phyloP scores from a whole-genome alignment of 2,113 vertebrate genomes.

The Osmerus eperlanus region DNA sequence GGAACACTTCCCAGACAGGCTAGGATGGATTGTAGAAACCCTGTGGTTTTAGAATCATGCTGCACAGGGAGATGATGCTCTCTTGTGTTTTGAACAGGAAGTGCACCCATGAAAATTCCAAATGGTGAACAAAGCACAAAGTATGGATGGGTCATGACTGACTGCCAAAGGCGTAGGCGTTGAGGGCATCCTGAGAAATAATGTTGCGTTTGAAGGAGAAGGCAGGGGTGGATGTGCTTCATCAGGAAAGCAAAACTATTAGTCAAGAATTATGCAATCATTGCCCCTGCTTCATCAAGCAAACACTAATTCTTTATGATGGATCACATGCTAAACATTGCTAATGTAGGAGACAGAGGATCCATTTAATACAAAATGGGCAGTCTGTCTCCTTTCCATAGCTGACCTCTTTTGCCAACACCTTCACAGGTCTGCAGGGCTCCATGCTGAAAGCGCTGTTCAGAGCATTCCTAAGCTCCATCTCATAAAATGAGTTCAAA shows the following conservation, averaged over 20 bases:
- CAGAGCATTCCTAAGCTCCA: too few species aligned
- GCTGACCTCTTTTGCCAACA: too few species aligned
- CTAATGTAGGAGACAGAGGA: too few species aligned
- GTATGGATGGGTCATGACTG: too few species aligned
- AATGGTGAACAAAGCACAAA: too few species aligned
- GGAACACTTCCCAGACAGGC: not conserved
- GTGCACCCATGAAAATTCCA: not conserved
- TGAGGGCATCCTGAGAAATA: not conserved
- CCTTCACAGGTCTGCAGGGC: too few species aligned
- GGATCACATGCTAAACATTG: not conserved
- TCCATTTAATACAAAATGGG: too few species aligned
- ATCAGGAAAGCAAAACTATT: not conserved
- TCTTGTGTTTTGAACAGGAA: conserved; percentile 1
- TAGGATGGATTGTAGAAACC: not conserved
- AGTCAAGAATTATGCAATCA: not conserved
- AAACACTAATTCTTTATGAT: not conserved
- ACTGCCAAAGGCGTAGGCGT: too few species aligned
- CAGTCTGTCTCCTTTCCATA: too few species aligned
- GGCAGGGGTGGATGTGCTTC: not conserved
- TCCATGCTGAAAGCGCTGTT: too few species aligned
- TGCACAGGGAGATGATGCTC: not conserved
- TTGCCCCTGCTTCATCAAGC: too few species aligned
- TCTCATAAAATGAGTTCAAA: too few species aligned
- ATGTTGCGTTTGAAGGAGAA: not conserved
- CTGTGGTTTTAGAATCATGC: not conserved